Conservation (phyloP, 2,113 vertebrate genomes). For the Sapajus apella region DNA sequence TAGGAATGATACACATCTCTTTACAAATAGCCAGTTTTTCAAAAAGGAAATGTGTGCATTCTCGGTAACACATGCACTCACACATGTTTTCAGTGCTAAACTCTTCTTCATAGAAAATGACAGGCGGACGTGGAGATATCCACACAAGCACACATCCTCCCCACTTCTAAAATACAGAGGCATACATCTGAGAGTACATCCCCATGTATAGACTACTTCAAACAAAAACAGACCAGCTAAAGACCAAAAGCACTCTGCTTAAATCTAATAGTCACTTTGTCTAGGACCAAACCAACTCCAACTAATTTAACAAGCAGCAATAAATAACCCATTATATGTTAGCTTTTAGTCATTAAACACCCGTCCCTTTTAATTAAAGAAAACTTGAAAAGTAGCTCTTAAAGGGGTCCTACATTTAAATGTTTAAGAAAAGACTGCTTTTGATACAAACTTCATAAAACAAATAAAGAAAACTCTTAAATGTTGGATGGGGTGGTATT, state of each 20-base stretch:
- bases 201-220: background rate
- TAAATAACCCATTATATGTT: slow-evolving; percentile 36
- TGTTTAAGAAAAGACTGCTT: slow-evolving; percentile 54
- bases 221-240: background rate
- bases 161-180: background rate
- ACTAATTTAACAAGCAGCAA: slow-evolving; percentile 36
- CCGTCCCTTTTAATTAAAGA: slow-evolving; percentile 65
- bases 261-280: background rate
- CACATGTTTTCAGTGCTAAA: background rate
- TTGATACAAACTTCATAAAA: slow-evolving; percentile 51
- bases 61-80: background rate
- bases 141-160: background rate
- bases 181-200: background rate
- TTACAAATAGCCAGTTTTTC: background rate
- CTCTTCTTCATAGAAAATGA: background rate
- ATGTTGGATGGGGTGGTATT: background rate
- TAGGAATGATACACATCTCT: background rate
- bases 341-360: slow-evolving; percentile 53
- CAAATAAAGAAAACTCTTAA: background rate
- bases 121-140: background rate
- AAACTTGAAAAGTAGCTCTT: slow-evolving; percentile 51
- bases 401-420: slow-evolving; percentile 34
- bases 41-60: slow-evolving; percentile 20
- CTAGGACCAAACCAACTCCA: slow-evolving; percentile 37
- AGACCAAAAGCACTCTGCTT: background rate